Base-by-base conservation (phyloP, 2,797 vertebrate species). In the Channa striata region DNA sequence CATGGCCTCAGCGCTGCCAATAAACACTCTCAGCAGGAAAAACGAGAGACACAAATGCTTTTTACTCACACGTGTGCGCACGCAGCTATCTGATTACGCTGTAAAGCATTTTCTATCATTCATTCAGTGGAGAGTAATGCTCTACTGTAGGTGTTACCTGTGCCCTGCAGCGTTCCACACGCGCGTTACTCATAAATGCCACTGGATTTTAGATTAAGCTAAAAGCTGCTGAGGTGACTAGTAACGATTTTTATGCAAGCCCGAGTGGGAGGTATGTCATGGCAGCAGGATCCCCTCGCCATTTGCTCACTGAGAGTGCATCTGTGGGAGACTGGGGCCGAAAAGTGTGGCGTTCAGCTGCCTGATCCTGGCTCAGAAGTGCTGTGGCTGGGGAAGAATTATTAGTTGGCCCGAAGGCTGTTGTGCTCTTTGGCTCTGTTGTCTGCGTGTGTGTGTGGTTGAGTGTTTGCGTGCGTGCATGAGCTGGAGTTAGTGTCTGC, bases 401-500 rank as follows among this genome's bases (percentile, higher is more conserved):
- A 81, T 86, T 80, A 80, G 52, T 62, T 72, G 78, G 67, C 69
- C 77, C 17, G 10, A 30, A 74, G 83, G 82, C 78, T 84, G 72
- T 68, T 83, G 58, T 77, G 74, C 59, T 80, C 74, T 77, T 79
- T 77, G 69, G 76, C 72, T 48, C 58, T 30, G 59, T 66, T 62
- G 39, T 30, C 4, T 30, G 25, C 6, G 25, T 65, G 56, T 69
- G 44, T 56, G 65, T 50, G 48, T 39, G 20, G 34, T 39, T 20
- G 17, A 21, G 21, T 52, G 49, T 33, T 16, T 62, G 65, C 1
- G 23, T 16, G 40, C 0, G 5, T 34, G 60, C 14, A 9, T 37
- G 34, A 13, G 62, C 33, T 47, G 21, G 34, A 53, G 72, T 70
- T 66, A 74, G 23, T 70, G 75, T 84, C 59, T 80, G 73, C 77